Base-by-base conservation (phyloP, 1,140 invertebrate species). In the Hypsibius dujardini region DNA sequence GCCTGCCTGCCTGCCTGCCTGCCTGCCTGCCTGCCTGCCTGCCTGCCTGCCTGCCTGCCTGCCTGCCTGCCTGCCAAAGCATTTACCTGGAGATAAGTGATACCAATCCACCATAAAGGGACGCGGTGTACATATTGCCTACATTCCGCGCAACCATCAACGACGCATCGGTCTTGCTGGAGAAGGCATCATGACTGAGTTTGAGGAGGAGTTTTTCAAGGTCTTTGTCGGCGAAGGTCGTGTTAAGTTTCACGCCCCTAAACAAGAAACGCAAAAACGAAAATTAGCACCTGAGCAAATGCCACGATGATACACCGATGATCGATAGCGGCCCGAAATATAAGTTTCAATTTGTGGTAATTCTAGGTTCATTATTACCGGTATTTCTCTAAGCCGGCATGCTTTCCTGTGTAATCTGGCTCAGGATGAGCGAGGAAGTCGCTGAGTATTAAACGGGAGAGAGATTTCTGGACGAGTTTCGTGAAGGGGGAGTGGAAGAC, bases 91-190 rank as follows among this genome's bases (percentile, higher is more conserved):
- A 82, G 59, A 98, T 80, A 75, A 89, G 85, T 2, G 93, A 95
- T 0, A 90, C 87, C 7, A 98, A 80, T 59, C 95, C 89, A 3
- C 90, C 89, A 82, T 98, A 98, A 1, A 98, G 82, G 0, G 94
- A 97, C 0, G 95, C 86, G 1, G 95, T 98, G 79, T 98, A 99
- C 95, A 98, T 98, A 78, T 98, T 98, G 45, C 95, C 95, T 69
- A 98, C 87, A 82, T 92, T 87, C 77, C 87, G 91, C 1, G 94
- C 87, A 70, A 98, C 78, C 47, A 88, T 79, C 46, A 98, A 79
- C 59, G 89, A 88, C 7, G 91, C 90, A 75, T 88, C 85, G 0
- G 95, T 97, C 82, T 96, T 97, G 46, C 81, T 77, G 70, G 85
- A 81, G 80, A 91, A 98, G 46, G 87, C 76, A 3, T 83, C 75